Base-by-base conservation (phyloP, 2,797 vertebrate species). In the Falco naumanni region DNA sequence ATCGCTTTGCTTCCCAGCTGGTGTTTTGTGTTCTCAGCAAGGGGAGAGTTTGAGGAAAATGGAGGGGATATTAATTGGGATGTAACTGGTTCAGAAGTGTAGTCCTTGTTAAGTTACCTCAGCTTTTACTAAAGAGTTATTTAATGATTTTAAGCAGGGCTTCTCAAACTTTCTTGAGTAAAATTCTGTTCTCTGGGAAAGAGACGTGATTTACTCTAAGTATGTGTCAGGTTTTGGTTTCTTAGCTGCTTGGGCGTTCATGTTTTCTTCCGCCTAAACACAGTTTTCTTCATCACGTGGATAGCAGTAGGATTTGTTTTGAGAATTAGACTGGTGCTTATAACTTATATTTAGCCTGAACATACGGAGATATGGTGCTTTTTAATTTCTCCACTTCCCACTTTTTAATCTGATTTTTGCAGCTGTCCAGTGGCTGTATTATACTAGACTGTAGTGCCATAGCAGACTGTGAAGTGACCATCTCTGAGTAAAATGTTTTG, bases 1-100 rank as follows among this genome's bases (percentile, higher is more conserved):
- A 93, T 97, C 16, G 11, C 94, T 98, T 97, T 61, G 48, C 96
- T 96, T 97, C 94, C 93, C 96, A 97, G 96, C 94, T 98, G 97
- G 92, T 94, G 96, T 96, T 96, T 95, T 96, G 70, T 97, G 85
- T 96, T 98, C 91, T 88, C 85, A 95, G 84, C 83, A 81, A 93
- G 76, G 69, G 74, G 77, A 93, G 59, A 94, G 65, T 91, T 97
- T 96, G 87, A 89, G 80, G 87, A 94, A 93, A 97, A 93, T 17
- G 69, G n/a, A 64, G 68, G 64, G 33, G 90, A 12, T 95, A 87
- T 96, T 95, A 97, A 96, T 92, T 96, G 90, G 89, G 61, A 48
- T 95, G 77, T 95, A 92, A 96, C 69, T 95, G 66, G 61, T 89
- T 97, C 84, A 95, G 95, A 94, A 94, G 71, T 85, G n/a, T 79